phyloP scores from a whole-genome alignment of 1,140 invertebrate species.

The Rhopalosiphum maidis region DNA sequence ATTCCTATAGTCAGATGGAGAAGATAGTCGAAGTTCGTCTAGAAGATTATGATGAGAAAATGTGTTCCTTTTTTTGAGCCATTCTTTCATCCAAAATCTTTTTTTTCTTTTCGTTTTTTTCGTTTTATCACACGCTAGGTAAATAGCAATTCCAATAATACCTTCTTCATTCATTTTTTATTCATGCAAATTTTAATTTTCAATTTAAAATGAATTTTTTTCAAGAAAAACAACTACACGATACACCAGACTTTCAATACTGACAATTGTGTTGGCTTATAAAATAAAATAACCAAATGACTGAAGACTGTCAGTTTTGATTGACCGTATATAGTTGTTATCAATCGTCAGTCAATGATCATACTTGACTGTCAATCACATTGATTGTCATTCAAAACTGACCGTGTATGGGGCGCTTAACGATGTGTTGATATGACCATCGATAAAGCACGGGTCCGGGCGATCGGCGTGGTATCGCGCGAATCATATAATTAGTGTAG shows the following conservation, averaged over 20 bases:
- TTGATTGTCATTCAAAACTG: constrained; percentile 8
- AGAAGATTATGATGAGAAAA: constrained; percentile 9
- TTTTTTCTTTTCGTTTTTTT: neutral
- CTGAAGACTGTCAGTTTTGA: neutral
- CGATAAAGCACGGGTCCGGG: too few species aligned
- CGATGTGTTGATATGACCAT: too few species aligned
- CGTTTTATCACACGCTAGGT: neutral
- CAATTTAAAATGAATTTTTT: neutral
- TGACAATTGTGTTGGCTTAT: neutral
- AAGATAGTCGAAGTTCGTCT: neutral
- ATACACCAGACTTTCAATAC: neutral
- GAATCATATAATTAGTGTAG: too few species aligned
- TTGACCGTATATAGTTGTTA: constrained; percentile 7
- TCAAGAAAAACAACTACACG: neutral
- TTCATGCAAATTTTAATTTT: neutral
- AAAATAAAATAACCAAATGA: neutral
- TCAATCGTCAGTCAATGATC: neutral
- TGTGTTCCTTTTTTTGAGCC: neutral
- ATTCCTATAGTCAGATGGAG: neutral
- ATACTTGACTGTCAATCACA: neutral
- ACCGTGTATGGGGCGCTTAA: neutral
- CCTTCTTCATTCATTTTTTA: neutral
- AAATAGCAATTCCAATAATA: neutral
- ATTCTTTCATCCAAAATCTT: constrained; percentile 20
- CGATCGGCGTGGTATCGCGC: too few species aligned